Percentiles rank a stretch among this genome's conserved stretches.
Conservation (phyloP, 1,140 invertebrate genomes). For the Philopotamus ludificatus region DNA sequence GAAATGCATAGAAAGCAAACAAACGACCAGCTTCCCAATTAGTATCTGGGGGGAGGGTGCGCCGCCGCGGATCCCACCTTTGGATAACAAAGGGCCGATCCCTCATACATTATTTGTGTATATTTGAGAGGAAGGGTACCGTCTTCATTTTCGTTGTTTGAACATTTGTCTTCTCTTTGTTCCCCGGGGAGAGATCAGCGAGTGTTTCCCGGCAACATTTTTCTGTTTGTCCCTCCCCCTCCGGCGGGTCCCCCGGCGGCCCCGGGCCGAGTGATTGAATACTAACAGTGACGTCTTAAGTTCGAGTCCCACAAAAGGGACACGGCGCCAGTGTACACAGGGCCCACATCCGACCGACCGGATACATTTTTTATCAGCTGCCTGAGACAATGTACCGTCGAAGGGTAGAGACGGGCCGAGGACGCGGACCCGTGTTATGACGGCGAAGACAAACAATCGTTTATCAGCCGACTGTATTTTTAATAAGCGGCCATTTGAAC, state of each 20-base stretch:
- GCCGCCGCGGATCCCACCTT: background rate
- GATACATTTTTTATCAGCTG: background rate
- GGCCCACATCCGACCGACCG: background rate
- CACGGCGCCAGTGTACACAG: background rate
- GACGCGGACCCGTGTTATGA: background rate
- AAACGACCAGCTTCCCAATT: too few relatives aligned
- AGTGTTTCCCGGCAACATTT: constrained; percentile 18
- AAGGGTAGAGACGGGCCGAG: too few relatives aligned
- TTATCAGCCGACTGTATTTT: too few relatives aligned
- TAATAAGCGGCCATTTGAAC: too few relatives aligned
- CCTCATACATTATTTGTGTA: constrained; percentile 13
- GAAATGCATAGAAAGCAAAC: too few relatives aligned
- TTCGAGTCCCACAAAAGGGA: background rate
- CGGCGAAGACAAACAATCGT: background rate
- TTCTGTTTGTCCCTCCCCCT: constrained; percentile 5
- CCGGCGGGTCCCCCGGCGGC: background rate
- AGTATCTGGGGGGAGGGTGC: too few relatives aligned
- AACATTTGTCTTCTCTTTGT: constrained; percentile 28
- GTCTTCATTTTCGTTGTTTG: constrained; percentile 31
- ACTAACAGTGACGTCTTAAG: constrained; percentile 14
- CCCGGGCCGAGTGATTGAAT: constrained; percentile 18
- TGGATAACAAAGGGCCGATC: background rate
- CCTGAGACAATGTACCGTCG: too few relatives aligned
- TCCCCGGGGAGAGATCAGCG: constrained; percentile 24
- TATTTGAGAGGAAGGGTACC: constrained; percentile 3